phyloP scores from a whole-genome alignment of 2,797 vertebrate genomes.

The Lepilemur ruficaudatus region DNA sequence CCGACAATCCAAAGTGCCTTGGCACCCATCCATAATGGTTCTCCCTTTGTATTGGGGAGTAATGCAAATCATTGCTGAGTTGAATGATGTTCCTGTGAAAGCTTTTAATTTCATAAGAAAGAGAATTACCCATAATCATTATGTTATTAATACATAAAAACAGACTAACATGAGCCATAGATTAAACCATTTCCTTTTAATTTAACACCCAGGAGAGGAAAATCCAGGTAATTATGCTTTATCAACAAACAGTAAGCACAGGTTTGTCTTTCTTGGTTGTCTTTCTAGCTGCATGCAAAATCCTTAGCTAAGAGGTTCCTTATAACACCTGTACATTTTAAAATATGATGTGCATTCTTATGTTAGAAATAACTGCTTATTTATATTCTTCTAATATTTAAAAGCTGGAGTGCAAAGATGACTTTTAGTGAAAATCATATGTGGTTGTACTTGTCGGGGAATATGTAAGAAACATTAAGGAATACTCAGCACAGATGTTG shows the following conservation, averaged over 20 bases:
- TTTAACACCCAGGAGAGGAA: conserved; percentile 59
- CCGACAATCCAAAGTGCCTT: conserved; percentile 55
- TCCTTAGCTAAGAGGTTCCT: not conserved
- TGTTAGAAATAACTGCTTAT: conserved; percentile 4
- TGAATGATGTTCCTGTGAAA: conserved; percentile 68
- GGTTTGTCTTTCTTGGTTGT: conserved; percentile 50
- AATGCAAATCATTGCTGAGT: conserved; percentile 74
- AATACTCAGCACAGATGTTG: conserved; percentile 19
- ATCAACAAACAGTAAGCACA: conserved; percentile 47
- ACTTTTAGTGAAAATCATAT: conserved; percentile 37
- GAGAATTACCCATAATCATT: conserved; percentile 78
- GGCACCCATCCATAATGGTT: conserved; percentile 71
- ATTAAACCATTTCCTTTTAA: conserved; percentile 77
- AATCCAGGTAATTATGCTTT: conserved; percentile 60
- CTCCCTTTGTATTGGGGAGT: conserved; percentile 57
- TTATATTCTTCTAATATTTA: not conserved
- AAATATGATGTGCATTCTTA: not conserved
- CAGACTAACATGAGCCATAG: conserved; percentile 67
- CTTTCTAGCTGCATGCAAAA: conserved; percentile 40
- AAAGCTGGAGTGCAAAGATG: conserved; percentile 14
- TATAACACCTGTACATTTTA: not conserved
- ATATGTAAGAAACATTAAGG: not conserved
- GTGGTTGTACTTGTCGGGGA: conserved; percentile 25
- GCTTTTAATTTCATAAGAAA: conserved; percentile 81
- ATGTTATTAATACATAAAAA: conserved; percentile 78